A percentile compares a stretch with the other conserved stretches of the same genome.
phyloP scores from a whole-genome alignment of 2,888 invertebrate species.

The Drosophila formosana region DNA sequence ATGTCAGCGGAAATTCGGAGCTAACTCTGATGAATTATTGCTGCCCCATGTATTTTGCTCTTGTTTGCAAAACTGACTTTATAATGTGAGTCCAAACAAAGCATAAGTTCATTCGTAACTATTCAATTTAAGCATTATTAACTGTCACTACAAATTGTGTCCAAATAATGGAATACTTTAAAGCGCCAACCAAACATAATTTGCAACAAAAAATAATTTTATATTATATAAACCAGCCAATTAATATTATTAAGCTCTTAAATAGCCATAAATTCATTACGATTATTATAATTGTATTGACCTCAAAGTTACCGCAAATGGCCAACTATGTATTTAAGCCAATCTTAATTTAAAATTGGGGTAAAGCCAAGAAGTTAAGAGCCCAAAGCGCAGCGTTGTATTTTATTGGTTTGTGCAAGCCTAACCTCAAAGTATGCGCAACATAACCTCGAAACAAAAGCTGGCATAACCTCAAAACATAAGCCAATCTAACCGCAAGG shows the following conservation, averaged over 20 bases:
- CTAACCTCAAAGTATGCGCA: background rate
- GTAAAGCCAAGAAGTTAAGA: constrained; percentile 2
- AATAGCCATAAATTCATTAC: constrained; percentile 5
- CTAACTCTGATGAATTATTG: background rate
- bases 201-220: too few relatives aligned
- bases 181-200: background rate
- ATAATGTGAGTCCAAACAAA: too few relatives aligned
- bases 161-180: background rate
- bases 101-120: background rate
- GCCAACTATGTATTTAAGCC: background rate
- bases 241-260: background rate
- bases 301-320: constrained; percentile 20
- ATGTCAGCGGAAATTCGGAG: background rate
- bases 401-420: background rate
- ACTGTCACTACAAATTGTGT: background rate
- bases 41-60: background rate
- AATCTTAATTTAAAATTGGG: constrained; percentile 1
- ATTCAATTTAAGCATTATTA: background rate
- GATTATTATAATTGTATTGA: background rate
- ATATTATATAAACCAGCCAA: background rate
- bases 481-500: constrained; percentile 43
- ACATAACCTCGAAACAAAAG: constrained; percentile 24
- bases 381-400: background rate
- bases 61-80: background rate
- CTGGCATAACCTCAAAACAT: constrained; percentile 19